Evolutionary conservation across 2,113 vertebrate species (phyloP).

Genomic region (Shinisaurus crocodilurus): DNA sequence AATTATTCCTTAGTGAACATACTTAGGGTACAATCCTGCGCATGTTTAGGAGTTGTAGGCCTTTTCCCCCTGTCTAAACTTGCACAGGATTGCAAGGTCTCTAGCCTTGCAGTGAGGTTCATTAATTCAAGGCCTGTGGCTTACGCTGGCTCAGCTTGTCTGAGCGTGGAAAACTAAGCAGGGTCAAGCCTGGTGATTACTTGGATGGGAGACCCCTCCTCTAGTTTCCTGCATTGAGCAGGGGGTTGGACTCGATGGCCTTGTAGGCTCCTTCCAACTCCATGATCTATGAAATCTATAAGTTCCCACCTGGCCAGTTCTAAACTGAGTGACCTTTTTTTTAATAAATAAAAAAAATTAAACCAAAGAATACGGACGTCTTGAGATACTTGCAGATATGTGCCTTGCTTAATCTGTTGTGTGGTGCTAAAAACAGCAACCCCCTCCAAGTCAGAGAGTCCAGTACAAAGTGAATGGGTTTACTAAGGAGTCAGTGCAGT

Average conservation of each 20-base stretch:
- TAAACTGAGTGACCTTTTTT: not conserved
- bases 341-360: not conserved
- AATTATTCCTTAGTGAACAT: not conserved
- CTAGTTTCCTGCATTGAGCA: too few relatives aligned
- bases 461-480: not conserved
- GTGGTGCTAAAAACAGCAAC: not conserved
- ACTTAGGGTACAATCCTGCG: too few relatives aligned
- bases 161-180: too few relatives aligned
- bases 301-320: not conserved
- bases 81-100: not conserved
- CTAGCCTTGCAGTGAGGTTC: not conserved
- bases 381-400: not conserved
- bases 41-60: not conserved
- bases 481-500: not conserved
- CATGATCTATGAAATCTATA: too few relatives aligned
- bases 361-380: not conserved
- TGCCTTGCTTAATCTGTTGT: not conserved
- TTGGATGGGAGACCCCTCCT: too few relatives aligned
- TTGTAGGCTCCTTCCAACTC: too few relatives aligned
- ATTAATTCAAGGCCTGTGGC: too few relatives aligned
- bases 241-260: too few relatives aligned
- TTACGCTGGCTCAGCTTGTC: too few relatives aligned
- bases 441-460: too few relatives aligned
- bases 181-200: too few relatives aligned
- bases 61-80: too few relatives aligned